These are phyloP conservation scores for Galeopterus variegatus DNA, from an alignment of 2,113 vertebrate species.

Conservation along the genomic window DNA sequence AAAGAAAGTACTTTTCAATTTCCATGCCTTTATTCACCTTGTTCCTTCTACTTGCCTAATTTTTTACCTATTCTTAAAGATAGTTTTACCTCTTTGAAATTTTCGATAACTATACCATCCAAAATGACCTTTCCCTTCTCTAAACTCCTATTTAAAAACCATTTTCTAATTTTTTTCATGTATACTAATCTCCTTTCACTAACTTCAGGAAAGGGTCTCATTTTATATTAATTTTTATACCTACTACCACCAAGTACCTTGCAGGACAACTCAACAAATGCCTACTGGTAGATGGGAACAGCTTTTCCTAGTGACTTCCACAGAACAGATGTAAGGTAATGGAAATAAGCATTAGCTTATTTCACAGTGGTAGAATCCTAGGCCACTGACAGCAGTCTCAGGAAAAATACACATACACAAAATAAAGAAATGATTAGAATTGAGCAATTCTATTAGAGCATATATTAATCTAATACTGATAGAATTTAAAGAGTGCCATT, in stretches of 20 bases:
- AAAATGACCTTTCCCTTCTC: not conserved
- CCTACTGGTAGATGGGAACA: not conserved
- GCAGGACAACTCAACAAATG: not conserved
- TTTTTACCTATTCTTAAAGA: constrained; percentile 6
- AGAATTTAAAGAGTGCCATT: constrained; percentile 22
- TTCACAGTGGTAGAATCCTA: not conserved
- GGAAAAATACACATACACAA: not conserved
- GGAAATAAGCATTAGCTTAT: not conserved
- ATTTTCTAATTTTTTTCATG: constrained; percentile 15
- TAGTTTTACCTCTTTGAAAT: not conserved
- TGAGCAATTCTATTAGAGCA: not conserved
- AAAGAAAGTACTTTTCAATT: not conserved
- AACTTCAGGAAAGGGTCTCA: not conserved
- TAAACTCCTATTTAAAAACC: constrained; percentile 40
- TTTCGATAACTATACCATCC: not conserved
- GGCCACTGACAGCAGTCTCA: not conserved
- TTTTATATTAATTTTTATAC: constrained; percentile 3
- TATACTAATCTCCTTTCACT: constrained; percentile 1
- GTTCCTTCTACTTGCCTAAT: not conserved
- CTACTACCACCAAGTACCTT: not conserved
- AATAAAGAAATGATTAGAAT: not conserved
- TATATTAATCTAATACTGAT: not conserved
- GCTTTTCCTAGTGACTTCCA: not conserved
- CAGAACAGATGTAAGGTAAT: not conserved
- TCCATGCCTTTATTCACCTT: not conserved